A percentile compares a stretch with the other conserved stretches of the same genome.
Evolutionary conservation across 2,888 invertebrate genomes (phyloP).

Genomic region (Lasius fuliginosus): DNA sequence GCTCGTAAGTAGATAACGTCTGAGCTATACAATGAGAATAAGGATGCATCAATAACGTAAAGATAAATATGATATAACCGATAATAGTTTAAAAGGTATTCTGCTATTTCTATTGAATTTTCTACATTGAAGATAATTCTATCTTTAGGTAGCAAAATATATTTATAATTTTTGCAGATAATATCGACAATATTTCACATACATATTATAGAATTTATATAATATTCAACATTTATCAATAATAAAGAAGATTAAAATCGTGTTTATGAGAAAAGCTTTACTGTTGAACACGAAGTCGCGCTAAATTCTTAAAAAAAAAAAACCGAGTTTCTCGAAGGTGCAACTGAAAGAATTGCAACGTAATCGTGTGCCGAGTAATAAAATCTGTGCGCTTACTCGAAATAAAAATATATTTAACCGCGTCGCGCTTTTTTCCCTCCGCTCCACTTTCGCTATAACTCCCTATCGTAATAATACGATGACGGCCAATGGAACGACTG

Average conservation of each 20-base stretch:
- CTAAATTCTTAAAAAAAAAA: background rate
- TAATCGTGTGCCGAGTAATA: conserved; percentile 66
- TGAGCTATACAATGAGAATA: background rate
- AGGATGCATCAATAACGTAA: conserved; percentile 12
- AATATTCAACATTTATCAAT: background rate
- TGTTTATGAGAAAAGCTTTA: background rate
- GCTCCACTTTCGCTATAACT: background rate
- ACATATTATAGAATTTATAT: background rate
- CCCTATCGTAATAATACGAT: conserved; percentile 30
- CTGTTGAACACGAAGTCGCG: background rate
- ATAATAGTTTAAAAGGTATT: background rate
- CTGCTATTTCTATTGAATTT: background rate
- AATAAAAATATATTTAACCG: conserved; percentile 47
- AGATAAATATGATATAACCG: background rate
- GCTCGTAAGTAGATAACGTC: conserved; percentile 30
- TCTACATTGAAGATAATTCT: background rate
- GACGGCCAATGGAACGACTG: conserved; percentile 49
- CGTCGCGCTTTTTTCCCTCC: conserved; percentile 19
- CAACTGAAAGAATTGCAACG: conserved; percentile 41
- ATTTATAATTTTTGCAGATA: conserved; percentile 5
- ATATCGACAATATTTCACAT: background rate
- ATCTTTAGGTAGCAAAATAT: background rate
- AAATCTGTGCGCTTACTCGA: conserved; percentile 56
- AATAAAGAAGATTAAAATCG: background rate
- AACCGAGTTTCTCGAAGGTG: background rate